Evolutionary conservation across 2,888 invertebrate genomes (phyloP), one percentile per base, ranked within the genome.

Genomic region (Phanerotoma sp.): DNA sequence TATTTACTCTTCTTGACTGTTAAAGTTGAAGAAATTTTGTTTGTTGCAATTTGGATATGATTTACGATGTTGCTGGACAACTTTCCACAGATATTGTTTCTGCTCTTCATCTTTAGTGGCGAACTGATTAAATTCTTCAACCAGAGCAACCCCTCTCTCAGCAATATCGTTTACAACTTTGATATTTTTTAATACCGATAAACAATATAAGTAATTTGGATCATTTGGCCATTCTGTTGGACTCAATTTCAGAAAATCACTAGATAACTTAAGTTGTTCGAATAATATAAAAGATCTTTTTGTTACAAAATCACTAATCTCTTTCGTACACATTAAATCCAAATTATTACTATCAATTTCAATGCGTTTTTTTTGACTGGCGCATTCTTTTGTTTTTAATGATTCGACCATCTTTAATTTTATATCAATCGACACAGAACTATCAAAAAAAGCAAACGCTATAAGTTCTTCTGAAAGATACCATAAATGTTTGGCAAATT

Each of bases 141-240:
- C 38, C 15, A 50, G 38, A 18, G 20, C 25, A 13, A 41, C 40
- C 3, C 25, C 42, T 11, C 40, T 18, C 30, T 50, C 41, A 15
- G 42, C 50, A 9, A 41, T 7, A 42, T 51, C 42, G 28, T 40
- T 51, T 4, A 51, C 51, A 13, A 33, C 44, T 48, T 13, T 32
- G 33, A 48, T 48, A 33, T 30, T 33, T 20, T 33, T 33, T 6
- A 35, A 20, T 30, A 33, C 16, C 4, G 32, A 15, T 48, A 11
- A 28, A 48, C 28, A n/a, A 35, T 11, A 22, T 21, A 15, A 21
- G 35, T 20, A 48, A 20, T 48, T 37, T 20, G 11, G 13, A 35
- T 48, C 21, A 21, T 35, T 28, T 18, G 21, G 35, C 48, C 48
- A 48, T 21, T 28, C 28, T 13, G n/a, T n/a, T 21, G 37, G n/a